Conservation (phyloP, 2,113 vertebrate genomes). For the Anguilla japonica region DNA sequence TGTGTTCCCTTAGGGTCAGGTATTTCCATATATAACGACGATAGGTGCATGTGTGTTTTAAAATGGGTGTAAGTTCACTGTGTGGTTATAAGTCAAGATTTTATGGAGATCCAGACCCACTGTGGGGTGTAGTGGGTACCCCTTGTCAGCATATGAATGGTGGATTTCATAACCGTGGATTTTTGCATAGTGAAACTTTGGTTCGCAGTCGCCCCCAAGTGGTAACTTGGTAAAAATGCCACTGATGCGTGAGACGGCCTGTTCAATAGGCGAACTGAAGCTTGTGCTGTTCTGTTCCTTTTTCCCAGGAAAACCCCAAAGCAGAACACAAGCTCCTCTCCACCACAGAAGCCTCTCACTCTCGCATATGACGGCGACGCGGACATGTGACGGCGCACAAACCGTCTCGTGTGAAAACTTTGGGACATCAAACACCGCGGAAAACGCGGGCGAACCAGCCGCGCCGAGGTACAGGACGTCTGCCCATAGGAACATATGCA, state of each 20-base stretch:
- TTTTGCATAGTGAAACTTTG: neutral
- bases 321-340: constrained; percentile 77
- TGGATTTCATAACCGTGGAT: too few relatives aligned
- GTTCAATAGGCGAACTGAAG: neutral
- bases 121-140: too few relatives aligned
- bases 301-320: constrained; percentile 82
- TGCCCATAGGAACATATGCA: neutral
- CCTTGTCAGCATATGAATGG: too few relatives aligned
- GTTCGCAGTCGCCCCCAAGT: constrained; percentile 32
- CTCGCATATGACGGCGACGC: constrained; percentile 93
- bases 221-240: neutral
- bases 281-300: constrained; percentile 25
- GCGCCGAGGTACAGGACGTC: neutral
- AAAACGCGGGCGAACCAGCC: neutral
- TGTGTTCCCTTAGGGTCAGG: too few relatives aligned
- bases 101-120: too few relatives aligned
- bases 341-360: constrained; percentile 92
- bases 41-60: too few relatives aligned
- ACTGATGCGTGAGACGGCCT: neutral
- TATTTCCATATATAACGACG: too few relatives aligned
- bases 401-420: neutral
- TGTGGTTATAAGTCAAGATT: too few relatives aligned
- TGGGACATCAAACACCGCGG: neutral
- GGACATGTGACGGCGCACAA: constrained; percentile 82
- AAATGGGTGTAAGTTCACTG: too few relatives aligned